These are phyloP conservation scores for Julus scandinavius DNA, from an alignment of 2,888 invertebrate species.

Conservation along the genomic window DNA sequence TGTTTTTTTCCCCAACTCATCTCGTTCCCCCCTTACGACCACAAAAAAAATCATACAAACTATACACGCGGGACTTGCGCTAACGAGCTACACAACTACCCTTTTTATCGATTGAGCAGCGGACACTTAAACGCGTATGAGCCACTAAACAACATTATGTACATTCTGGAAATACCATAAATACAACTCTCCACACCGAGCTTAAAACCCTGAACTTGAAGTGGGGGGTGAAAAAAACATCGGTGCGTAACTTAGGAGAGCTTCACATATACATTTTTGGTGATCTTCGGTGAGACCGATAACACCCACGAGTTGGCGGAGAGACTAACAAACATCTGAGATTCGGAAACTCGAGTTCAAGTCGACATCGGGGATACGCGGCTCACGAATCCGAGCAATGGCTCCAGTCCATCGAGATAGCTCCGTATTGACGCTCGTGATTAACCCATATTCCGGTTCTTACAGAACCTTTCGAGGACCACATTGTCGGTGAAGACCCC, in stretches of 20 bases:
- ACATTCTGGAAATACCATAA: background rate
- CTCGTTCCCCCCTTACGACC: background rate
- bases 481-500: background rate
- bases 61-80: background rate
- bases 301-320: background rate
- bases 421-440: background rate
- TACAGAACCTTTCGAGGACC: background rate
- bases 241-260: background rate
- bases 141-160: conserved; percentile 7
- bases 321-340: background rate
- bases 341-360: background rate
- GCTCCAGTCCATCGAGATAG: background rate
- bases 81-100: background rate
- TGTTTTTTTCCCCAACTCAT: background rate
- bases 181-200: background rate
- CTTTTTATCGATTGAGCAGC: background rate
- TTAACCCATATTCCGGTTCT: background rate
- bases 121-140: background rate
- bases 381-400: background rate
- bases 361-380: background rate
- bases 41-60: background rate
- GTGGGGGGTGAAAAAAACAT: too few species aligned
- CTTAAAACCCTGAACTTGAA: too few species aligned
- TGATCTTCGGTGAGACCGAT: too few species aligned
- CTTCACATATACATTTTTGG: background rate